Evolutionary conservation across 2,113 vertebrate species (phyloP), one percentile per base, ranked within the genome.

Genomic region (Serinus canaria): DNA sequence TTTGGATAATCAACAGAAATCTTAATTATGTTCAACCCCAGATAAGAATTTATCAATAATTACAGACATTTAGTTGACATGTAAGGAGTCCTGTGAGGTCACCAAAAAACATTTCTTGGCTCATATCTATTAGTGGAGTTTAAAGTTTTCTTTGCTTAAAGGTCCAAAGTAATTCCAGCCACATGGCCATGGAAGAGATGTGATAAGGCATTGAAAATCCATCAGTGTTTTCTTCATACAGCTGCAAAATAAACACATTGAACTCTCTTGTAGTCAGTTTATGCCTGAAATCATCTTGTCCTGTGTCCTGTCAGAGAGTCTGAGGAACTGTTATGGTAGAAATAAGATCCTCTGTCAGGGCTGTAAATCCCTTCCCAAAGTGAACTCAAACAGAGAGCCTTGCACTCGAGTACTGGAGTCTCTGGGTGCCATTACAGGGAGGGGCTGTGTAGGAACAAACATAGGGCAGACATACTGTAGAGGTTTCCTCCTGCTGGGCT

Each of bases 1-100:
- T 89, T 92, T 79, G 49, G 74, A 35, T 92, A 66, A 89, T 92
- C 84, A 87, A 43, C 67, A 89, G 46, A 87, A 94, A 94, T 82
- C 62, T 89, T 89, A 91, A 92, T 91, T 82, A 66, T 7, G 3
- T 89, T 94, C 63, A 88, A 58, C 27, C 13, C 43, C 41, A 69
- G 67, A 64, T 79, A 91, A 72, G 67, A 79, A 69, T 69, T 80
- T 63, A 43, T 83, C 63, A 83, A 33, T 59, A 90, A 58, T 83
- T 88, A 62, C 15, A 80, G 59, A n/a, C 13, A 16, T 73, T 83
- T 80, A 70, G 37, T 89, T 92, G 90, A 73, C 33, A 18, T 58
- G 23, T 73, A 84, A 90, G 83, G 58, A 58, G 25, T 85, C 69
- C 60, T 84, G 18, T 89, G 25, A 72, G 82, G 55, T 74, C 37